Evolutionary conservation across 2,888 invertebrate genomes (phyloP).

Genomic region (Drosophila dives): DNA sequence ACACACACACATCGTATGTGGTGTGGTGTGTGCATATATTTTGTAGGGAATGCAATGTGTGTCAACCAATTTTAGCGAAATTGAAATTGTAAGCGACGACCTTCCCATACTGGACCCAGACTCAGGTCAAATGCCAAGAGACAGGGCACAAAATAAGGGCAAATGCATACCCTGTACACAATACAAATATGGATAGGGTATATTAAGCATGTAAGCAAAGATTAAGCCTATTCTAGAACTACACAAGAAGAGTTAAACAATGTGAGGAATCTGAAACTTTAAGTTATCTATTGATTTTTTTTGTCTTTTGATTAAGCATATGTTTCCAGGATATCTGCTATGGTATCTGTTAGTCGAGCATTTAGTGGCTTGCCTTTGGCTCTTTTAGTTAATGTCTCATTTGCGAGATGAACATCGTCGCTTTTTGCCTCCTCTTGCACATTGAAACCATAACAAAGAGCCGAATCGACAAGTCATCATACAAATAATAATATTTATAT

Average conservation of each 20-base stretch:
- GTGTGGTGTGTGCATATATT: constrained; percentile 11
- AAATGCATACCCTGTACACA: constrained; percentile 11
- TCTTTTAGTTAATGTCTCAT: constrained; percentile 47
- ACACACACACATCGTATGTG: constrained; percentile 22
- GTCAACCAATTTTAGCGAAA: constrained; percentile 77
- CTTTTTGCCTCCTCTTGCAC: constrained; percentile 13
- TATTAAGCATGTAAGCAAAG: neutral
- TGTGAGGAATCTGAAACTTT: rapidly evolving
- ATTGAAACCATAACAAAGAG: constrained; percentile 51
- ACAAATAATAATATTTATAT: constrained; percentile 36
- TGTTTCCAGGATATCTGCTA: neutral
- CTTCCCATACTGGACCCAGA: constrained; percentile 44
- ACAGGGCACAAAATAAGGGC: constrained; percentile 10
- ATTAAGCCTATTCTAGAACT: neutral
- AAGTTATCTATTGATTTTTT: neutral
- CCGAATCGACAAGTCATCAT: constrained; percentile 50
- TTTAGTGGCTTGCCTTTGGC: neutral
- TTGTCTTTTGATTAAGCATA: neutral
- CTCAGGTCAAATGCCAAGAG: constrained; percentile 46
- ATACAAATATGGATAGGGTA: neutral
- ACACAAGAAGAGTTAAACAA: rapidly evolving
- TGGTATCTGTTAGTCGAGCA: constrained; percentile 4
- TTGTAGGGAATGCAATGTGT: constrained; percentile 63
- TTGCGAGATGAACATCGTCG: constrained; percentile 59
- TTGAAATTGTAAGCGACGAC: constrained; percentile 74